Percentiles rank a stretch among this genome's conserved stretches.
phyloP scores from a whole-genome alignment of 2,113 vertebrate species.

The Recurvirostra avosetta region DNA sequence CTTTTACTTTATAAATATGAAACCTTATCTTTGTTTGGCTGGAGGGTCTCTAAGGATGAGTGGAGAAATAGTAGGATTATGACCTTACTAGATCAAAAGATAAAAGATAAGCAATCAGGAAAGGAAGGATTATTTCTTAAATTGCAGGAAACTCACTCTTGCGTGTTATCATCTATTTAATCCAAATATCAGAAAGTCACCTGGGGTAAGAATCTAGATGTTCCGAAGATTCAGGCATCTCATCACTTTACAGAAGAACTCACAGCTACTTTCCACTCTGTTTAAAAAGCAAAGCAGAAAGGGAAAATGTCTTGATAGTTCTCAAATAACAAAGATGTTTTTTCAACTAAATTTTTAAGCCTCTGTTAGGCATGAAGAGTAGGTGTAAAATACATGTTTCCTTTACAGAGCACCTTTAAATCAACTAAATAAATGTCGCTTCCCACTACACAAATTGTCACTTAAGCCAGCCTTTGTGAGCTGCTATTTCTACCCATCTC shows the following conservation, averaged over 20 bases:
- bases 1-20: neutral
- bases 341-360: neutral
- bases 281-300: conserved; percentile 1
- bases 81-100: neutral
- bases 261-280: neutral
- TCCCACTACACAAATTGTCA: conserved; percentile 22
- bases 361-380: neutral
- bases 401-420: neutral
- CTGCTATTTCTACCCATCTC: neutral
- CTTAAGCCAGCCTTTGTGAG: conserved; percentile 7
- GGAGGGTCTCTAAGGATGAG: neutral
- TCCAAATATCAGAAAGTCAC: neutral
- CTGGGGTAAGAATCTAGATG: neutral
- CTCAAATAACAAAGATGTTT: neutral
- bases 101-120: neutral
- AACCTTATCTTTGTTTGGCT: neutral
- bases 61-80: neutral
- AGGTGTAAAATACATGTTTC: conserved; percentile 28
- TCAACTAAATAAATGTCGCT: neutral
- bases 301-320: neutral
- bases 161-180: conserved; percentile 9
- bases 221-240: neutral
- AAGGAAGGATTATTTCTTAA: neutral
- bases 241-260: neutral
- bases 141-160: neutral